Percentiles rank a stretch among this genome's conserved stretches.
These are phyloP conservation scores for Deilephila porcellus DNA, from an alignment of 2,888 invertebrate genomes.

Conservation along the genomic window DNA sequence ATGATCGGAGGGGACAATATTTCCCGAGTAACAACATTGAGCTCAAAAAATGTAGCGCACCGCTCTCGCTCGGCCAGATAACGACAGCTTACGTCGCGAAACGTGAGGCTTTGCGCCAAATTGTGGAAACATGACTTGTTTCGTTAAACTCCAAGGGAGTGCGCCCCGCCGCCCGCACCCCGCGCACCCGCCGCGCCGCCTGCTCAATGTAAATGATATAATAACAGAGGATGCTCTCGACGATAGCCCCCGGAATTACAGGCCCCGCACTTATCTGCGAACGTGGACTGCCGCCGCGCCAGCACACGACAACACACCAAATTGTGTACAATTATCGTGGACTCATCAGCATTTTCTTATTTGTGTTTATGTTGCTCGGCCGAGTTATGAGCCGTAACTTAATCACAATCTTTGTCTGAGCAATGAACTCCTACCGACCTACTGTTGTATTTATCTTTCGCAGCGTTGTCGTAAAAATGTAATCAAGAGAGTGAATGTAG, in stretches of 20 bases:
- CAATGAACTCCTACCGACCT: not conserved
- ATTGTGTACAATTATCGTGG: constrained; percentile 13
- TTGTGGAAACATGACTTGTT: constrained; percentile 71
- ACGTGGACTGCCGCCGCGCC: not conserved
- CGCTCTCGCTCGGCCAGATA: constrained; percentile 54
- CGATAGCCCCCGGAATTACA: constrained; percentile 39
- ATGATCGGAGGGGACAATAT: constrained; percentile 58
- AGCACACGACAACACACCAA: not conserved
- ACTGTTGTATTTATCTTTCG: too few species aligned
- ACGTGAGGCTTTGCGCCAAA: constrained; percentile 69
- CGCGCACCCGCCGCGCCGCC: constrained; percentile 18
- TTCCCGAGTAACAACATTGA: constrained; percentile 45
- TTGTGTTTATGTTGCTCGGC: constrained; percentile 15
- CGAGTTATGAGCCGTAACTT: not conserved
- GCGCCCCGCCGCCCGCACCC: not conserved
- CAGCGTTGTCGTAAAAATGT: not conserved
- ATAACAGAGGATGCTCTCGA: constrained; percentile 52
- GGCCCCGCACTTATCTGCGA: constrained; percentile 21
- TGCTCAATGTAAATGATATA: constrained; percentile 56
- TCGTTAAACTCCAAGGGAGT: constrained; percentile 49
- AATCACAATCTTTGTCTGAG: not conserved
- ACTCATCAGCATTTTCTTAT: constrained; percentile 22
- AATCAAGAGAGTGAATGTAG: not conserved
- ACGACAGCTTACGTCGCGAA: constrained; percentile 69
- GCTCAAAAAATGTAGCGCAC: constrained; percentile 54